Evolutionary conservation across 1,140 invertebrate species (phyloP).

Genomic region (Philotrypesis tridentata): DNA sequence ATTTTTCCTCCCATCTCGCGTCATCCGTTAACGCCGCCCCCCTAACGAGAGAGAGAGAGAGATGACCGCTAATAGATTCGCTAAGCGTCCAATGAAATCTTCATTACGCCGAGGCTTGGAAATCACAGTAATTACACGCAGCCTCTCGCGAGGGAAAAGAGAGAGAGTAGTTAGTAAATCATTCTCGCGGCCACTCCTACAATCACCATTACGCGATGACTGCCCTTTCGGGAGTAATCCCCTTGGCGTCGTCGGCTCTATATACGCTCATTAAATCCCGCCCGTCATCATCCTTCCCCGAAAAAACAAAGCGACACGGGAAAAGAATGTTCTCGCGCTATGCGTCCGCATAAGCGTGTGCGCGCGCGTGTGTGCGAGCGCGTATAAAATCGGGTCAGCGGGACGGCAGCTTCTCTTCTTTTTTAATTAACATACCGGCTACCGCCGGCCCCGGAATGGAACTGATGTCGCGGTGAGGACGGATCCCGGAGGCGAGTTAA

Average conservation of each 20-base stretch:
- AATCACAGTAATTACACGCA: slow-evolving; percentile 20
- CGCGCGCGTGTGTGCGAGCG: neutral
- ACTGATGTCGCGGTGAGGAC: slow-evolving; percentile 23
- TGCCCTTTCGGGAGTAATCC: neutral
- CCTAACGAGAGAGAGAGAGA: too few species aligned
- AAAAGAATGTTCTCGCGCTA: slow-evolving; percentile 47
- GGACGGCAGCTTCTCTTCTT: slow-evolving; percentile 52
- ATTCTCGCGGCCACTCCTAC: neutral
- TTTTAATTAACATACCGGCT: slow-evolving; percentile 48
- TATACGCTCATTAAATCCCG: slow-evolving; percentile 10
- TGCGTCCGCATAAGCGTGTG: neutral
- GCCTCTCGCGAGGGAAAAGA: neutral
- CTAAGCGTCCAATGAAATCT: neutral
- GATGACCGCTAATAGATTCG: neutral
- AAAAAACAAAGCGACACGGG: slow-evolving; percentile 49
- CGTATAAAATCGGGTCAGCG: slow-evolving; percentile 66
- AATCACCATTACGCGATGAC: slow-evolving; percentile 8
- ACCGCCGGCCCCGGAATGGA: slow-evolving; percentile 39
- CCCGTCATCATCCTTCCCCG: slow-evolving; percentile 9
- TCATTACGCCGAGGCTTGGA: slow-evolving; percentile 5
- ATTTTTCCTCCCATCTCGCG: neutral
- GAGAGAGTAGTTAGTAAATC: slow-evolving; percentile 13
- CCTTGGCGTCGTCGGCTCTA: neutral
- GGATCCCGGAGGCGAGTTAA: slow-evolving; percentile 23
- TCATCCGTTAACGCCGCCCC: neutral